A percentile compares a stretch with the other conserved stretches of the same genome.
Evolutionary conservation across 2,888 invertebrate genomes (phyloP).

Genomic region (Gastracanthus pulcherrimus): DNA sequence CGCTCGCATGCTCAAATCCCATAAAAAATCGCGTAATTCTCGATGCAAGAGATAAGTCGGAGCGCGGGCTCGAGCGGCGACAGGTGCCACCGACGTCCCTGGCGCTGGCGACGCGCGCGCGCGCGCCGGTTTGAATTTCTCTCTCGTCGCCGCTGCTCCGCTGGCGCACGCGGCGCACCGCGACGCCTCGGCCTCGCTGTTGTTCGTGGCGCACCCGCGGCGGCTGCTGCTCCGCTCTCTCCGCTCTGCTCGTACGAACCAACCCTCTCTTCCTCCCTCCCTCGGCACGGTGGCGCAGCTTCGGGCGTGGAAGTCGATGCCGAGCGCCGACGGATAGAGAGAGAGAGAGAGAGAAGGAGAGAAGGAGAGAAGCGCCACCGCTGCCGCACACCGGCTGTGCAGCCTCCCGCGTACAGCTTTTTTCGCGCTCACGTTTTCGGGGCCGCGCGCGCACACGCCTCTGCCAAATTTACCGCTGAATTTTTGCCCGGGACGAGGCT

Average conservation of each 20-base stretch:
- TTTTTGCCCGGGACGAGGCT: too few species aligned
- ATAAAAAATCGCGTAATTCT: too few species aligned
- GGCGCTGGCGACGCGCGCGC: slow-evolving; percentile 54
- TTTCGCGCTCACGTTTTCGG: neutral
- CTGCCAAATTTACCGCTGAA: too few species aligned
- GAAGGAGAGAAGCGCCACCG: neutral
- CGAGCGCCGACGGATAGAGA: neutral
- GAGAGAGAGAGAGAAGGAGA: neutral
- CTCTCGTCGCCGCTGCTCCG: slow-evolving; percentile 59
- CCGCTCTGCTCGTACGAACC: neutral
- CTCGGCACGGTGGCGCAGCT: slow-evolving; percentile 60
- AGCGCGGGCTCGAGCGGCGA: slow-evolving; percentile 17
- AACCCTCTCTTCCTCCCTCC: neutral
- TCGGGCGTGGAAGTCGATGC: slow-evolving; percentile 70
- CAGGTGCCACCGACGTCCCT: slow-evolving; percentile 58
- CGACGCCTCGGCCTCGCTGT: neutral
- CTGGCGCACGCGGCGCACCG: slow-evolving; percentile 1
- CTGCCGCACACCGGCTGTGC: neutral
- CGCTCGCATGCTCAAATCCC: too few species aligned
- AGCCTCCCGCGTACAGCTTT: neutral
- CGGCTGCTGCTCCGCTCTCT: neutral
- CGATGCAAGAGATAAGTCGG: too few species aligned
- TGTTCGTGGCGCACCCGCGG: neutral
- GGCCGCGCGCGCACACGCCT: too few species aligned
- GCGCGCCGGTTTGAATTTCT: slow-evolving; percentile 70